phyloP scores from a whole-genome alignment of 1,140 invertebrate genomes.

The Drosophila navojoa region DNA sequence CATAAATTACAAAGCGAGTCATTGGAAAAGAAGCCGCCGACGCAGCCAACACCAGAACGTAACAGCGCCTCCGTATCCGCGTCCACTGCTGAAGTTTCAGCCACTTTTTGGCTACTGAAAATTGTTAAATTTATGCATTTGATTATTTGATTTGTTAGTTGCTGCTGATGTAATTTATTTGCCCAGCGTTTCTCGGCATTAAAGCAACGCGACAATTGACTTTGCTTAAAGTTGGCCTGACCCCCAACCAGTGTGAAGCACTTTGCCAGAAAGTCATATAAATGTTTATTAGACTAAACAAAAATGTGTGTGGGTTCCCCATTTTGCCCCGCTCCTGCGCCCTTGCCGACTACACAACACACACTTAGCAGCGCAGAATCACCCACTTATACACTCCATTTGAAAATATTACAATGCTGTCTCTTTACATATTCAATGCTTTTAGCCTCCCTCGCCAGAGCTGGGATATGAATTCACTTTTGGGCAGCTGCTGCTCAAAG shows the following conservation, averaged over 20 bases:
- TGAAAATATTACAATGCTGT: constrained; percentile 80
- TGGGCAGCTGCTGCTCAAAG: constrained; percentile 20
- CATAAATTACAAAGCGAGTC: constrained; percentile 78
- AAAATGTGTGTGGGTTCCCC: constrained; percentile 44
- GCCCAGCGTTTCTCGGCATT: constrained; percentile 34
- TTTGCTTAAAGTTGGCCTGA: not conserved
- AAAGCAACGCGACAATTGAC: constrained; percentile 3
- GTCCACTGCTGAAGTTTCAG: constrained; percentile 33
- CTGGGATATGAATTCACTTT: constrained; percentile 49
- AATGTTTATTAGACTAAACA: constrained; percentile 81
- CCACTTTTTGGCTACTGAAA: constrained; percentile 69
- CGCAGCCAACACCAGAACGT: constrained; percentile 29
- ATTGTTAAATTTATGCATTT: constrained; percentile 77
- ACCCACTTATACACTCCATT: constrained; percentile 69
- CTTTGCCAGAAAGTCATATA: constrained; percentile 69
- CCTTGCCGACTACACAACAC: not conserved
- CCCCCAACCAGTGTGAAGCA: constrained; percentile 35
- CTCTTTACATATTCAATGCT: constrained; percentile 78
- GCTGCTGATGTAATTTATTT: constrained; percentile 72
- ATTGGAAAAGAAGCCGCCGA: constrained; percentile 73
- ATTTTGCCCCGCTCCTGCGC: not conserved
- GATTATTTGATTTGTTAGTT: constrained; percentile 79
- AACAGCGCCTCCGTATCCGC: not conserved
- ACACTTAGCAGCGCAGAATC: constrained; percentile 12
- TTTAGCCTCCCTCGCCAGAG: constrained; percentile 57